Base-by-base conservation (phyloP, 2,888 invertebrate genomes). In the Heliconius hortense region DNA sequence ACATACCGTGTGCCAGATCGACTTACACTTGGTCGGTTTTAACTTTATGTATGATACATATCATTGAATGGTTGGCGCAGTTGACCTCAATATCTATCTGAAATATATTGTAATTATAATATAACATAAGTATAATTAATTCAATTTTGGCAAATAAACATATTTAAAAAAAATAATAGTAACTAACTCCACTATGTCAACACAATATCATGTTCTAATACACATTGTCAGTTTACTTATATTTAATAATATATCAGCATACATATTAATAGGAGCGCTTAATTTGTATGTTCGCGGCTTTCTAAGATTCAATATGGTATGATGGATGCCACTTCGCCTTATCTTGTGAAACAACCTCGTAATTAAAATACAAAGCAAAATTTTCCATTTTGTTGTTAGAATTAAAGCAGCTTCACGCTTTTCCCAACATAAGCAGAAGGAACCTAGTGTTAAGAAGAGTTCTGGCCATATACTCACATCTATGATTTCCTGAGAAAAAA, bases 231-330 rank as follows among this genome's bases (percentile, higher is more conserved):
- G 31, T 10, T 18, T 31, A 31, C 31, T 63, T 31, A 7, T 63
- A 62, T 28, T 62, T 62, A 28, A 63, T 43, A 43, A 43, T 43
- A 43, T 43, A 43, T 35, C 31, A 31, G 63, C 31, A 63, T 63
- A 63, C n/a, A 21, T 63, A 63, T 18, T 43, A 53, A 53, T 53
- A 21, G 31, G 21, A 35, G 63, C 21, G 63, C 63, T 53, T 63
- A 63, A 63, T 63, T 63, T 31, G 63, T 31, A 63, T 63, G 63
- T 63, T 31, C 31, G 63, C 31, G 63, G 63, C 63, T 63, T 63
- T 31, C 31, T 10, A 63, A 21, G 31, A 31, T 63, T 64, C 21
- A 35, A 64, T 64, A 64, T 64, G 11, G 31, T 28, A 4, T 64
- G 64, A 64, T 35, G 63, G 28, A 63, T 31, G 21, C 31, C 63